phyloP scores from a whole-genome alignment of 2,113 vertebrate species.

The Ptyas mucosa region DNA sequence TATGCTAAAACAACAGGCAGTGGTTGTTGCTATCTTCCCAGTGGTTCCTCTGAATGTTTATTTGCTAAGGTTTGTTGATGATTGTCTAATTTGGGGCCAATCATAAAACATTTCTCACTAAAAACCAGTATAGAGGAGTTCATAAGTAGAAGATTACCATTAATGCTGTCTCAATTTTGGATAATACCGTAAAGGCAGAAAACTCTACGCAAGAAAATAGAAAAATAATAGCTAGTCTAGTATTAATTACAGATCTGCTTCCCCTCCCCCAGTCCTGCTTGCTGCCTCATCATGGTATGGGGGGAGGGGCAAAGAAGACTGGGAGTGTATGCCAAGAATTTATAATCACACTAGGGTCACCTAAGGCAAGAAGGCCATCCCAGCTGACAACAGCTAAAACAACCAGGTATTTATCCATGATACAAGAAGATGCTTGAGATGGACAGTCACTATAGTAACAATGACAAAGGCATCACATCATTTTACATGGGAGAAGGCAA shows the following conservation, averaged over 20 bases:
- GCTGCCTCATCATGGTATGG: neutral
- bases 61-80: neutral
- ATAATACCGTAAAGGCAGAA: neutral
- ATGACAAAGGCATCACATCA: neutral
- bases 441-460: neutral
- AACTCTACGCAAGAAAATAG: neutral
- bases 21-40: neutral
- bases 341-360: neutral
- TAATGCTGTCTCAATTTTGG: neutral
- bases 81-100: neutral
- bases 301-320: neutral
- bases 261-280: neutral
- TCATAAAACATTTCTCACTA: neutral
- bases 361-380: neutral
- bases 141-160: neutral
- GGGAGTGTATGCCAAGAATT: neutral
- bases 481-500: neutral
- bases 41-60: neutral
- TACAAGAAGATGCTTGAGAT: neutral
- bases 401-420: neutral
- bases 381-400: neutral
- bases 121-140: neutral
- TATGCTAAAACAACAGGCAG: neutral
- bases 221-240: neutral
- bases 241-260: neutral